A percentile compares a stretch with the other conserved stretches of the same genome.
Evolutionary conservation across 1,140 invertebrate species (phyloP).

Genomic region (Drosophila subobscura): DNA sequence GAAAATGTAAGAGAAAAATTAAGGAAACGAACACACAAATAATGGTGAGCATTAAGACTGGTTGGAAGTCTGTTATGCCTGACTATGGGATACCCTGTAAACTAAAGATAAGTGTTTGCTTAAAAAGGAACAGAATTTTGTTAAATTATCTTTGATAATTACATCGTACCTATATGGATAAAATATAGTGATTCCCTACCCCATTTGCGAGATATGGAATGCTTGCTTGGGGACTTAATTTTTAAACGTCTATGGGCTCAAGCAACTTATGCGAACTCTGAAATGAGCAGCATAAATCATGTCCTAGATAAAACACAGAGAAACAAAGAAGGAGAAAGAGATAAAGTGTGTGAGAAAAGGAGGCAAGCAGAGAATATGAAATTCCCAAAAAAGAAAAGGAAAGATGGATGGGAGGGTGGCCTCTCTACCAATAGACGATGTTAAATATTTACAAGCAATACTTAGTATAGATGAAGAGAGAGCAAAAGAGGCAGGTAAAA

Average conservation of each 20-base stretch:
- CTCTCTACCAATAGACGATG: slow-evolving; percentile 52
- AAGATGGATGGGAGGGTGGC: slow-evolving; percentile 39
- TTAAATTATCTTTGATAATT: too few species aligned
- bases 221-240: slow-evolving; percentile 43
- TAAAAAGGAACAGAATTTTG: too few species aligned
- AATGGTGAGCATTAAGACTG: slow-evolving; percentile 18
- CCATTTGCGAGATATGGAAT: slow-evolving; percentile 12
- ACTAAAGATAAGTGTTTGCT: too few species aligned
- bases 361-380: slow-evolving; percentile 56
- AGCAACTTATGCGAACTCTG: slow-evolving; percentile 39
- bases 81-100: too few species aligned
- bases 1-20: slow-evolving; percentile 20
- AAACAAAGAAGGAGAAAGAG: slow-evolving; percentile 11
- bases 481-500: neutral
- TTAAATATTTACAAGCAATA: slow-evolving; percentile 70
- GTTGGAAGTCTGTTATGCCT: too few species aligned
- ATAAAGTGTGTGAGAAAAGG: slow-evolving; percentile 8
- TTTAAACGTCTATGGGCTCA: slow-evolving; percentile 46
- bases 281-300: slow-evolving; percentile 62
- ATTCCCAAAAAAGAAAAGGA: slow-evolving; percentile 45
- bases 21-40: slow-evolving; percentile 24
- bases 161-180: neutral
- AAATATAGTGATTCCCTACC: neutral
- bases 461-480: neutral
- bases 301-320: slow-evolving; percentile 47